A percentile compares a stretch with the other conserved stretches of the same genome.
Evolutionary conservation across 1,140 invertebrate species (phyloP).

Genomic region (Phocides pigmalion): DNA sequence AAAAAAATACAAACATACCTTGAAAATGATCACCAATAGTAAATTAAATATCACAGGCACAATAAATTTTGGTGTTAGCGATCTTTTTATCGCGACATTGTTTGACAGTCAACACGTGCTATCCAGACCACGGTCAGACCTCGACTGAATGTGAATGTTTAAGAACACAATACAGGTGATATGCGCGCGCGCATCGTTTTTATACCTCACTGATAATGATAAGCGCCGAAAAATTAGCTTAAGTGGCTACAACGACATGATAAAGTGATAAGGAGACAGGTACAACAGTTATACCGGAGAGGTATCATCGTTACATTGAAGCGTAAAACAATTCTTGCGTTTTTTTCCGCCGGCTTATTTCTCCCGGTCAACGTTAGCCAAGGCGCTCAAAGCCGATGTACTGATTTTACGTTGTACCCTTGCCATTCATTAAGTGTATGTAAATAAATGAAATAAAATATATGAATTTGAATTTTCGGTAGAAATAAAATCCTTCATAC

Average conservation of each 20-base stretch:
- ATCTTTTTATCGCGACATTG: constrained; percentile 6
- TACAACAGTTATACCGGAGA: too few species aligned
- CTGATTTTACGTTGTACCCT: too few species aligned
- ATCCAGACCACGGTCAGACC: background rate
- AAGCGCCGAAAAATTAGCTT: background rate
- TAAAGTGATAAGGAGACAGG: too few species aligned
- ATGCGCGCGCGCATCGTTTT: constrained; percentile 8
- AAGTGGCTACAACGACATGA: background rate
- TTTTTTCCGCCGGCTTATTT: too few species aligned
- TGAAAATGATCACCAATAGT: background rate
- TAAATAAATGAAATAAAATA: too few species aligned
- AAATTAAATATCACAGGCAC: constrained; percentile 1
- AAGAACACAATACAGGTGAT: background rate
- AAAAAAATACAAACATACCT: background rate
- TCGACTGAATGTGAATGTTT: background rate
- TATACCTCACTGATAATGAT: constrained; percentile 10
- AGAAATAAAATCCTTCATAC: too few species aligned
- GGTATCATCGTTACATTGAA: too few species aligned
- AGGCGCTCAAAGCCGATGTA: too few species aligned
- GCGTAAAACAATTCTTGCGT: too few species aligned
- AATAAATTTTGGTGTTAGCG: background rate
- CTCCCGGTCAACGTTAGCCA: too few species aligned
- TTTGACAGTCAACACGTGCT: background rate
- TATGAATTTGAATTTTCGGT: too few species aligned
- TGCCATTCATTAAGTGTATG: too few species aligned